A percentile compares a stretch with the other conserved stretches of the same genome.
Conservation (phyloP, 53 echinoderm and acorn worm species). For the Hippasteria phrygiana region DNA sequence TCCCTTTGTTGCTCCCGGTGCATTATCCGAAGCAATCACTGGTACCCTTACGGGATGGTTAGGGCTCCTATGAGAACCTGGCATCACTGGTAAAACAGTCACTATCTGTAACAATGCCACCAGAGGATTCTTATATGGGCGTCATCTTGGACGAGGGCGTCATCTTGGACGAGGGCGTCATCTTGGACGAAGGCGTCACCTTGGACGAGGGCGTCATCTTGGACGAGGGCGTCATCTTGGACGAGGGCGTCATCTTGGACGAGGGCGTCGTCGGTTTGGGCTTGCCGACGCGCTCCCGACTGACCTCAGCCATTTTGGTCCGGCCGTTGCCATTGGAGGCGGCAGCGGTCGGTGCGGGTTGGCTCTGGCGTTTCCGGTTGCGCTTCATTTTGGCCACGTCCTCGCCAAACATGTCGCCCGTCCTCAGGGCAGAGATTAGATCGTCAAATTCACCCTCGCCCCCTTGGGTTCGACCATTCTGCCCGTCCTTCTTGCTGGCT, state of each 20-base stretch:
- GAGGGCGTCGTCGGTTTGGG: conserved; percentile 72
- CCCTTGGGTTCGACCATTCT: conserved; percentile 68
- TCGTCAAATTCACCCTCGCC: conserved; percentile 97
- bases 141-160: conserved; percentile 61
- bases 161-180: conserved; percentile 41
- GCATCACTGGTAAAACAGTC: not conserved
- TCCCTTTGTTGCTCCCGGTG: no score
- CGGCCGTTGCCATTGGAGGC: conserved; percentile 56
- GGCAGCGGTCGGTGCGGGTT: conserved; percentile 62
- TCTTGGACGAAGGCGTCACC: no score
- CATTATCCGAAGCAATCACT: no score
- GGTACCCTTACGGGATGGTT: no score
- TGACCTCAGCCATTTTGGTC: conserved; percentile 42
- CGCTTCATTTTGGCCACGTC: conserved; percentile 92
- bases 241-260: conserved; percentile 55
- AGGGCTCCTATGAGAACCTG: not conserved
- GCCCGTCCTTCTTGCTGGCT: conserved; percentile 43
- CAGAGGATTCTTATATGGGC: conserved; percentile 18
- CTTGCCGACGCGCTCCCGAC: conserved; percentile 79
- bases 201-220: no score
- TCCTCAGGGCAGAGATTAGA: conserved; percentile 96
- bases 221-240: no score
- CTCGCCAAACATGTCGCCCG: conserved; percentile 96
- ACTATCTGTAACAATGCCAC: not conserved
- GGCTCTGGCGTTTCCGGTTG: conserved; percentile 62